These are phyloP conservation scores for Gorsachius magnificus DNA, from an alignment of 2,797 vertebrate species.

Conservation along the genomic window DNA sequence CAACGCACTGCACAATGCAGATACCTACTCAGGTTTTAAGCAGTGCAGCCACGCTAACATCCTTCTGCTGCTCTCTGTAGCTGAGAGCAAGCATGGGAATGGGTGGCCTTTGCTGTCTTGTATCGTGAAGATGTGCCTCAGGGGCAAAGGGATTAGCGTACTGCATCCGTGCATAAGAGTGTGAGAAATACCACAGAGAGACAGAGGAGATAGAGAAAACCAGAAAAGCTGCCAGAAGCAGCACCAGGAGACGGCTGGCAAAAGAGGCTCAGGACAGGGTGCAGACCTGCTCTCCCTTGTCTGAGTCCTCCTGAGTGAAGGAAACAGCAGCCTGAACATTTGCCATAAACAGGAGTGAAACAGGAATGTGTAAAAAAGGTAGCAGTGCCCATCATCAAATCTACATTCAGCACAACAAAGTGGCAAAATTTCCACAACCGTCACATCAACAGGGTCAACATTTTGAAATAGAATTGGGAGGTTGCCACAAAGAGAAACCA, in stretches of 20 bases:
- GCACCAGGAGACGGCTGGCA: background rate
- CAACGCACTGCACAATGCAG: background rate
- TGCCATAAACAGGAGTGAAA: background rate
- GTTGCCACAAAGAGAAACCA: constrained; percentile 7
- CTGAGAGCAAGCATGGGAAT: background rate
- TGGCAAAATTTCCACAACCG: background rate
- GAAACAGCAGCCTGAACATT: background rate
- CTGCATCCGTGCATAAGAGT: background rate
- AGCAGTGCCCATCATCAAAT: background rate
- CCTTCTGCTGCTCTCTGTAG: background rate
- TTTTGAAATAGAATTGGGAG: background rate
- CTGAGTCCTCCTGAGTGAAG: background rate
- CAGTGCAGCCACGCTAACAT: background rate
- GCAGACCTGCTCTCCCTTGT: background rate
- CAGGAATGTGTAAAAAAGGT: background rate
- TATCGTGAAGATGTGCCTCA: background rate
- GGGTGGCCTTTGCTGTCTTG: background rate
- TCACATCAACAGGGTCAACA: background rate
- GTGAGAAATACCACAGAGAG: constrained; percentile 4
- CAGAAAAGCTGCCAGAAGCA: background rate
- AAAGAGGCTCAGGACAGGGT: background rate
- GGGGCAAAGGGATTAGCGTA: background rate
- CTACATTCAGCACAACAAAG: background rate
- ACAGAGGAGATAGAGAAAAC: background rate
- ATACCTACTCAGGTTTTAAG: background rate